Conservation (phyloP, 2,888 invertebrate genomes). For the Yponomeuta sedellus region DNA sequence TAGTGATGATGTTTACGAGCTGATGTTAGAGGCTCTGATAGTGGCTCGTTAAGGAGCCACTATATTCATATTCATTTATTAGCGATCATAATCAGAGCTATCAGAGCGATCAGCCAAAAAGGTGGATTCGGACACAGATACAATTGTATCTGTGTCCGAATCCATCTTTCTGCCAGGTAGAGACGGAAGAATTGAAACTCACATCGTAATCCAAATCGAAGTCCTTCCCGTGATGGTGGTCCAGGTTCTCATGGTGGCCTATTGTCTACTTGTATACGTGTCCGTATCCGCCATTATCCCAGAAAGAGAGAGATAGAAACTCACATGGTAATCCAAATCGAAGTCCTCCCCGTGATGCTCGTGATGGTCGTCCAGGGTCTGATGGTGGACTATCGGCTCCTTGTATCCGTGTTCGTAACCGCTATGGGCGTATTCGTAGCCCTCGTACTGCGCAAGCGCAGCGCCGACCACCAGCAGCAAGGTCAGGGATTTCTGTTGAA, state of each 20-base stretch:
- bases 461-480: constrained; percentile 38
- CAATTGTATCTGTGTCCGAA: background rate
- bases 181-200: constrained; percentile 28
- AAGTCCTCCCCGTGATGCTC: constrained; percentile 42
- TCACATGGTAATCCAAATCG: constrained; percentile 65
- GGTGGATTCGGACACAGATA: too few species aligned
- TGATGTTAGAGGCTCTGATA: constrained; percentile 40
- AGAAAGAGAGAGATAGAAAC: constrained; percentile 23
- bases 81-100: too few species aligned
- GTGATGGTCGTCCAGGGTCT: constrained; percentile 46
- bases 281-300: too few species aligned
- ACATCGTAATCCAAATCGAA: constrained; percentile 67
- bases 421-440: constrained; percentile 47
- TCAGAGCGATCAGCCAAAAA: too few species aligned
- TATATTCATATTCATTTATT: too few species aligned
- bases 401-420: constrained; percentile 26
- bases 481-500: constrained; percentile 39
- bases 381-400: constrained; percentile 19
- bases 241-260: constrained; percentile 33
- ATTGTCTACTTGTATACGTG: background rate
- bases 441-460: constrained; percentile 52
- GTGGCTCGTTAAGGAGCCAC: background rate
- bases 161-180: too few species aligned
- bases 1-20: constrained; percentile 30
- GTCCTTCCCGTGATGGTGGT: constrained; percentile 42